Evolutionary conservation across 2,888 invertebrate species (phyloP).

Genomic region (Limenitis camilla): DNA sequence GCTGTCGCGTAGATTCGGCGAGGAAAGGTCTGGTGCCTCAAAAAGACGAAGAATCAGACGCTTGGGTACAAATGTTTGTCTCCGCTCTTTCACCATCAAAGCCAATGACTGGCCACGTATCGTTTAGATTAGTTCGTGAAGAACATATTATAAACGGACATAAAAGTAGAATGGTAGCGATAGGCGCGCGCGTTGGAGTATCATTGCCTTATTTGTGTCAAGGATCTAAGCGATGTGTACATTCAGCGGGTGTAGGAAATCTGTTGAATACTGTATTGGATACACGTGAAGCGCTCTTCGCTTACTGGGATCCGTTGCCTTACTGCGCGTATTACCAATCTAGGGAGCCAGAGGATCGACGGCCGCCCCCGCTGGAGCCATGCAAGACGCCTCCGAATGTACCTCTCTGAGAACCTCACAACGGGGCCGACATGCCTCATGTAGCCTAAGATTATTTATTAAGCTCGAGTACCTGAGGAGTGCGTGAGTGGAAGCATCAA

Average conservation of each 20-base stretch:
- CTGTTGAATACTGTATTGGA: conserved; percentile 81
- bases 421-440: conserved; percentile 21
- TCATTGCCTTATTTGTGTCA: conserved; percentile 87
- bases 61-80: conserved; percentile 84
- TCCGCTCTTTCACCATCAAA: conserved; percentile 76
- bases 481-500: conserved; percentile 48
- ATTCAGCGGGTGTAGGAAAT: conserved; percentile 77
- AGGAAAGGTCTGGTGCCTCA: conserved; percentile 81
- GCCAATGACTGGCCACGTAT: conserved; percentile 84
- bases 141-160: conserved; percentile 64
- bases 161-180: conserved; percentile 51
- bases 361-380: conserved; percentile 67
- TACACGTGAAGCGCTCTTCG: conserved; percentile 85
- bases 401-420: conserved; percentile 49
- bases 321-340: conserved; percentile 91
- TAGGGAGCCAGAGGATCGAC: conserved; percentile 76
- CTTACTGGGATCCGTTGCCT: conserved; percentile 89
- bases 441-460: conserved; percentile 47
- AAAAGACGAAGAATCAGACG: conserved; percentile 78
- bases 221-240: conserved; percentile 77
- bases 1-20: conserved; percentile 81
- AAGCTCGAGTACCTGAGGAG: conserved; percentile 71
- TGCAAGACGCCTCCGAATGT: conserved; percentile 72
- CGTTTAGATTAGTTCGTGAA: conserved; percentile 82
- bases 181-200: conserved; percentile 84